These are phyloP conservation scores for Iphiclides podalirius DNA, from an alignment of 2,888 invertebrate genomes.

Conservation along the genomic window DNA sequence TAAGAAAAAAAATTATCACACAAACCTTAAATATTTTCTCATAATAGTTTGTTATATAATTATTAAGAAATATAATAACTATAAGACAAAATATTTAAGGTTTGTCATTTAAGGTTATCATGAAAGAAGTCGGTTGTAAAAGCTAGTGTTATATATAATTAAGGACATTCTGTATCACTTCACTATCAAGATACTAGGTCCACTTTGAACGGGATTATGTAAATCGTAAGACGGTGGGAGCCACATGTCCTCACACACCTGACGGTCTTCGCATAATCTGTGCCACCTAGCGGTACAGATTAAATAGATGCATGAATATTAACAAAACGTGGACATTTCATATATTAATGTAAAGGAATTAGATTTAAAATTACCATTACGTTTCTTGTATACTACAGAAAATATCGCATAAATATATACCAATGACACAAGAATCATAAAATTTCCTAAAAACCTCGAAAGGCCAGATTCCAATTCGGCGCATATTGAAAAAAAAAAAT, in stretches of 20 bases:
- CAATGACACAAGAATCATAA: too few relatives aligned
- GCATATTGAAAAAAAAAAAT: constrained; percentile 63
- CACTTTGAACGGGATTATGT: constrained; percentile 28
- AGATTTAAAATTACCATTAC: too few relatives aligned
- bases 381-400: too few relatives aligned
- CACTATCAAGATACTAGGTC: constrained; percentile 16
- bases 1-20: neutral
- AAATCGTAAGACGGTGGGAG: constrained; percentile 38
- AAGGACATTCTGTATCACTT: constrained; percentile 12
- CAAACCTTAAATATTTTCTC: too few relatives aligned
- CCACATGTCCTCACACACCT: constrained; percentile 39
- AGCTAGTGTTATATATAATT: neutral
- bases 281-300: constrained; percentile 7
- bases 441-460: neutral
- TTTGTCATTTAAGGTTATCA: too few relatives aligned
- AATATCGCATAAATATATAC: too few relatives aligned
- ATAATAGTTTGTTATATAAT: too few relatives aligned
- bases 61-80: too few relatives aligned
- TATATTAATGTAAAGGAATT: too few relatives aligned
- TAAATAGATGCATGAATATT: neutral
- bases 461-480: constrained; percentile 19
- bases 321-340: too few relatives aligned
- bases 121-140: too few relatives aligned
- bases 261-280: constrained; percentile 28
- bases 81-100: too few relatives aligned